Percentiles rank a stretch among this genome's conserved stretches.
Conservation (phyloP, 2,888 invertebrate genomes). For the Himalopsyche anomala region DNA sequence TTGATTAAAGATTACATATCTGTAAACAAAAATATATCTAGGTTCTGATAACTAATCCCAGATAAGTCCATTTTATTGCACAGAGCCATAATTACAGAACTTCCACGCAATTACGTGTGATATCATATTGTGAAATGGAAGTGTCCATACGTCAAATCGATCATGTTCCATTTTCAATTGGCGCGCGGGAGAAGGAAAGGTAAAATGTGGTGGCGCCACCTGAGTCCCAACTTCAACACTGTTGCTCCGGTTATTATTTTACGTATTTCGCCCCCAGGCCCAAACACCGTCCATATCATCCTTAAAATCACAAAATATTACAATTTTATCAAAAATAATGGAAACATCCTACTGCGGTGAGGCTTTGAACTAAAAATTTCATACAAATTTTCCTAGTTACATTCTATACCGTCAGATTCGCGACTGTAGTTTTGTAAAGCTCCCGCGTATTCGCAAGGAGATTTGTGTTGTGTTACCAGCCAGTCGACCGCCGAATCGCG, state of each 20-base stretch:
- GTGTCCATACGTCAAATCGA: conserved; percentile 56
- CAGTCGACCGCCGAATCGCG: conserved; percentile 61
- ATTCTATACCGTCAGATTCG: neutral
- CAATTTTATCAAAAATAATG: neutral
- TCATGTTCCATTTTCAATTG: conserved; percentile 60
- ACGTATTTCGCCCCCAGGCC: conserved; percentile 13
- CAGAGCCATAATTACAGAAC: neutral
- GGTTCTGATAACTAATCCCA: neutral
- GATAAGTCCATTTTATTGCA: neutral
- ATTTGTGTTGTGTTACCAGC: conserved; percentile 1
- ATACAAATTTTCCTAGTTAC: neutral
- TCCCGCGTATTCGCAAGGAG: neutral
- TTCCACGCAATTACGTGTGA: neutral
- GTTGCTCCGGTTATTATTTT: conserved; percentile 53
- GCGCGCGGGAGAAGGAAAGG: conserved; percentile 47
- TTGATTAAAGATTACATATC: too few species aligned
- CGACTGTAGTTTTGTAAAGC: neutral
- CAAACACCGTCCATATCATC: neutral
- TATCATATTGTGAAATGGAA: neutral
- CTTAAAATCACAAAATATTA: neutral
- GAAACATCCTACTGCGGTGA: neutral
- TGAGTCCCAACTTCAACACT: conserved; percentile 56
- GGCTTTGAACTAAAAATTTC: neutral
- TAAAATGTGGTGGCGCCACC: conserved; percentile 53
- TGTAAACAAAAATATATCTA: neutral